Evolutionary conservation across 2,888 invertebrate species (phyloP), one percentile per base, ranked within the genome.

Genomic region (Dryobotodes eremita): DNA sequence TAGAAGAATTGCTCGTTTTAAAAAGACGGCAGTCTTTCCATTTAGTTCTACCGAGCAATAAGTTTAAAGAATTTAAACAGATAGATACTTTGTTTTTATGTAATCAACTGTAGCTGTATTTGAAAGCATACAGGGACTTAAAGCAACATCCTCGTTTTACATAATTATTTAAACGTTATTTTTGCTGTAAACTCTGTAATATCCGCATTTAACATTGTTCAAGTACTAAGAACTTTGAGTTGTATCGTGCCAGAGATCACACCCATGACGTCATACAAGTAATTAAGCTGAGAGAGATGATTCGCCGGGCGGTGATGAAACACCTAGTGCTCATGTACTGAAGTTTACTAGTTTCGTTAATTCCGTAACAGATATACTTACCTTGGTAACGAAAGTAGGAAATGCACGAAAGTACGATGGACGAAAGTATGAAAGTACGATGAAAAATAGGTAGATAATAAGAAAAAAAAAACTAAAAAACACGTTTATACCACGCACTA

Each of bases 251-350:
- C 57, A 71, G 53, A 65, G 65, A 72, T 75, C 57, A 76, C 11
- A 50, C 57, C 20, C 57, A 76, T 66, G 55, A 50, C 61, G 46
- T 84, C 70, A 80, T 57, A 70, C 69, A 80, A 26, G 57, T 80
- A 73, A 80, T 69, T 75, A 70, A 48, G 59, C 62, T 50, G 46
- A 71, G 26, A 26, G 59, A 50, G 71, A 50, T 59, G 26, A 79
- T 74, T 66, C 61, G 62, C 50, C 42, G 42, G 59, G 50, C 42
- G 23, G 6, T 55, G 53, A 13, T 57, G 36, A 59, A 57, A 68
- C 36, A 53, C 48, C n/a, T 57, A n/a, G 36, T 31, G 13, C 50
- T 71, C 23, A 42, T 66, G 23, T 42, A 17, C n/a, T 55, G 13
- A 57, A 69, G 23, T 26, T 48, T 20, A 26, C 48, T 68, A 31